Evolutionary conservation across 92 coral and sea anemone species (phyloP).

Genomic region (Meandrina meandrites): DNA sequence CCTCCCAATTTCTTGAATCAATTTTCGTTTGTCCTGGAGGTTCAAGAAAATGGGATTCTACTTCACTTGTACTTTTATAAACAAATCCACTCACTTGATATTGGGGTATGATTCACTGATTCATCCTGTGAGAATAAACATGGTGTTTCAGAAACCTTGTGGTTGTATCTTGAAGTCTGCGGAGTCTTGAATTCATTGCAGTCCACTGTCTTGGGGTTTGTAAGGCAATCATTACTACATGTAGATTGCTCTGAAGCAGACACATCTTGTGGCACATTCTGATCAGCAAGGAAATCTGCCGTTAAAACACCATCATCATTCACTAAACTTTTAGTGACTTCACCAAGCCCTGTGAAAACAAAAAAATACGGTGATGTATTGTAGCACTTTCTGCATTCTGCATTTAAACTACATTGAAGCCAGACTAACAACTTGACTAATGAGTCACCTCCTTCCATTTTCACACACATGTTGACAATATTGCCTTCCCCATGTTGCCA

Average conservation of each 20-base stretch:
- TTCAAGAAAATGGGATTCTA: too few species aligned
- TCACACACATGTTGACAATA: too few species aligned
- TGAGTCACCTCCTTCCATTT: too few species aligned
- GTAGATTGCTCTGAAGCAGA: background rate
- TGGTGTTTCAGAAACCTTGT: conserved; percentile 35
- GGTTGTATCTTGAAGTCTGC: conserved; percentile 17
- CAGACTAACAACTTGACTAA: too few species aligned
- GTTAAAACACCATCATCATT: conserved; percentile 59
- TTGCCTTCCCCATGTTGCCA: too few species aligned
- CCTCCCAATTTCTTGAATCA: too few species aligned
- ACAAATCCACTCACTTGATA: conserved; percentile 9
- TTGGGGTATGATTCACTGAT: conserved; percentile 30
- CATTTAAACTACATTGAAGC: too few species aligned
- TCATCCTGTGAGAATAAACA: conserved; percentile 63
- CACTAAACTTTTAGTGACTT: conserved; percentile 71
- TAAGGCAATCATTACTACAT: background rate
- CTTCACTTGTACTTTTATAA: too few species aligned
- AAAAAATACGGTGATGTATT: background rate
- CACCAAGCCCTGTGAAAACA: conserved; percentile 70
- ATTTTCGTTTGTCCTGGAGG: too few species aligned
- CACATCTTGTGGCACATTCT: background rate
- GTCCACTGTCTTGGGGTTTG: background rate
- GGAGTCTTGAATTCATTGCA: conserved; percentile 50
- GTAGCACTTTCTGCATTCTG: too few species aligned
- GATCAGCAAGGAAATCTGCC: conserved; percentile 55